Conservation (phyloP, 1,140 invertebrate genomes). For the Ceratina calcarata region DNA sequence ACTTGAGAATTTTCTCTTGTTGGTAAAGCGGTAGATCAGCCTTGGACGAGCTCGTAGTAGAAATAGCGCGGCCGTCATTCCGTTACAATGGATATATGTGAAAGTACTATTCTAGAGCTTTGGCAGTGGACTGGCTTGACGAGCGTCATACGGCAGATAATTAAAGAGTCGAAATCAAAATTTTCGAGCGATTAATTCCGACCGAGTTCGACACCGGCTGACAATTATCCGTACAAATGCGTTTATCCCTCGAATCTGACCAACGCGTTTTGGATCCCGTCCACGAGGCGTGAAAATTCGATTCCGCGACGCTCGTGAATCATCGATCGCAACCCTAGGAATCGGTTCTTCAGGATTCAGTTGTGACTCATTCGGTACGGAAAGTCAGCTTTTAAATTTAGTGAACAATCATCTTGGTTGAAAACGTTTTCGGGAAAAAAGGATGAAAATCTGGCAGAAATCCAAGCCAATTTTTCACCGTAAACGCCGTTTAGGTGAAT, state of each 20-base stretch:
- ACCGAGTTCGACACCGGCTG: slow-evolving; percentile 20
- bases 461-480: not conserved
- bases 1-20: not conserved
- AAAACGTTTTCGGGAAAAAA: not conserved
- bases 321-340: slow-evolving; percentile 29
- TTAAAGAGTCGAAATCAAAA: slow-evolving; percentile 7
- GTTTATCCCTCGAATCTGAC: not conserved
- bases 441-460: slow-evolving; percentile 4
- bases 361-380: slow-evolving; percentile 30
- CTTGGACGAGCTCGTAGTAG: slow-evolving; percentile 24
- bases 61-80: slow-evolving; percentile 33
- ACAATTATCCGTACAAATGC: not conserved
- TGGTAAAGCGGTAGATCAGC: not conserved
- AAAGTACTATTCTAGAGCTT: slow-evolving; percentile 28
- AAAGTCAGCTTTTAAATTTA: slow-evolving; percentile 42
- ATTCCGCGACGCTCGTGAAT: slow-evolving; percentile 22
- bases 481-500: not conserved
- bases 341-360: slow-evolving; percentile 6
- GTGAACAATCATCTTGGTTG: slow-evolving; percentile 8
- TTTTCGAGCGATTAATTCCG: slow-evolving; percentile 13
- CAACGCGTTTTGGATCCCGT: slow-evolving; percentile 35
- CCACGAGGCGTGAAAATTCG: slow-evolving; percentile 36
- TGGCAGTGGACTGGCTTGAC: slow-evolving; percentile 4
- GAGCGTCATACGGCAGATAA: slow-evolving; percentile 10
- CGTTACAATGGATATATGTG: slow-evolving; percentile 39